Percentiles rank a stretch among this genome's conserved stretches.
phyloP scores from a whole-genome alignment of 2,113 vertebrate genomes.

The Platanista minor region DNA sequence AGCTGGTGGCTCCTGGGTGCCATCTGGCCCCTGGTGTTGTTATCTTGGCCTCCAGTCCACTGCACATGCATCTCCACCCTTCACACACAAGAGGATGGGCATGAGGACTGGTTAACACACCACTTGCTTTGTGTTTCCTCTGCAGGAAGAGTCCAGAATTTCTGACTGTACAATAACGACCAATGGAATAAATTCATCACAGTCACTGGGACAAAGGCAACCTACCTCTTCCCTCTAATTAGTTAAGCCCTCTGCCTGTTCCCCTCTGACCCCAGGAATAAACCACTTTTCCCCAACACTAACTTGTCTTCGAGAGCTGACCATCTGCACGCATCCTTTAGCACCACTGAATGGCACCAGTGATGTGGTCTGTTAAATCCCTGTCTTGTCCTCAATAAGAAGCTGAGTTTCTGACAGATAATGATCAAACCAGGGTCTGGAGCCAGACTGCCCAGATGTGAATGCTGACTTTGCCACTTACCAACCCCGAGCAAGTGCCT shows the following conservation, averaged over 20 bases:
- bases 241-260: not conserved
- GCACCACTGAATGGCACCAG: not conserved
- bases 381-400: not conserved
- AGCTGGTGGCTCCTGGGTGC: no score
- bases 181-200: not conserved
- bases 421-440: rapidly evolving
- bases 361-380: rapidly evolving
- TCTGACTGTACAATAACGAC: no score
- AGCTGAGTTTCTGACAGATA: not conserved
- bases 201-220: not conserved
- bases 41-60: no score
- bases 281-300: not conserved
- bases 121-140: rapidly evolving
- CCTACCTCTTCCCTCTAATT: not conserved
- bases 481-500: not conserved
- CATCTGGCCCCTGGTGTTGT: no score
- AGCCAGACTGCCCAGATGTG: no score
- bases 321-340: rapidly evolving
- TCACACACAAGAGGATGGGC: rapidly evolving
- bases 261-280: not conserved
- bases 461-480: rapidly evolving
- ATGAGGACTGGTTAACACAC: rapidly evolving
- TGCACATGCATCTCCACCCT: not conserved
- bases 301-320: not conserved
- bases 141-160: not conserved